Conservation (phyloP, 2,797 vertebrate species). For the Phalloptychus januarius region DNA sequence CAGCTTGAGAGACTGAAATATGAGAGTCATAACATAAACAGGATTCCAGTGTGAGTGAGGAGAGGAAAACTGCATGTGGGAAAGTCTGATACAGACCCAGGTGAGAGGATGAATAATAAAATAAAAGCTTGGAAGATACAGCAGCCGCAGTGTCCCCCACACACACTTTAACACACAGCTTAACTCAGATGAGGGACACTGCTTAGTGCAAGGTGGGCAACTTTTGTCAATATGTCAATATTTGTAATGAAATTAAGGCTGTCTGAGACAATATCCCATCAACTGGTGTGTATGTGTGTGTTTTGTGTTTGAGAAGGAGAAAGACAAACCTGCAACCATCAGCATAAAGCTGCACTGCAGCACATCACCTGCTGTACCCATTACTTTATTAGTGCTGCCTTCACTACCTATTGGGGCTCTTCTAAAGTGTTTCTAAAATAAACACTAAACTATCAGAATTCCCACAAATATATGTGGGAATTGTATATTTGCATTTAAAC, state of each 20-base stretch:
- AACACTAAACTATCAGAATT: not conserved
- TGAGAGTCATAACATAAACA: conserved; percentile 69
- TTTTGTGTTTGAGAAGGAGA: not conserved
- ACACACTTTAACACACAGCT: conserved; percentile 24
- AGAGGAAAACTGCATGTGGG: conserved; percentile 28
- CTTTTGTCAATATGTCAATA: conserved; percentile 68
- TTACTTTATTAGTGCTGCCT: conserved; percentile 22
- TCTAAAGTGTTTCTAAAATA: not conserved
- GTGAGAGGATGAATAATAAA: conserved; percentile 53
- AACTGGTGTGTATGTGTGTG: conserved; percentile 24
- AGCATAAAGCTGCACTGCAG: conserved; percentile 40
- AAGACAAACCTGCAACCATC: conserved; percentile 46
- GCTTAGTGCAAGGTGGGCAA: conserved; percentile 27
- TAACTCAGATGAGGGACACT: not conserved
- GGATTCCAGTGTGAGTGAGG: conserved; percentile 35
- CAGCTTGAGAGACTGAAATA: conserved; percentile 42
- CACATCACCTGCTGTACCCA: conserved; percentile 1
- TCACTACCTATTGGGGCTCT: conserved; percentile 27
- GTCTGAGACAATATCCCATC: conserved; percentile 52
- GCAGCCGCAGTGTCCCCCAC: conserved; percentile 18
- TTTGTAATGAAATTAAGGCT: conserved; percentile 65
- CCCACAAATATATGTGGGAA: not conserved
- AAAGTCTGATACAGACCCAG: conserved; percentile 45
- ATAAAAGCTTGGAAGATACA: conserved; percentile 2
- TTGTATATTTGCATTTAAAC: not conserved